Evolutionary conservation across 1,140 invertebrate genomes (phyloP).

Genomic region (Micrasema longulum): DNA sequence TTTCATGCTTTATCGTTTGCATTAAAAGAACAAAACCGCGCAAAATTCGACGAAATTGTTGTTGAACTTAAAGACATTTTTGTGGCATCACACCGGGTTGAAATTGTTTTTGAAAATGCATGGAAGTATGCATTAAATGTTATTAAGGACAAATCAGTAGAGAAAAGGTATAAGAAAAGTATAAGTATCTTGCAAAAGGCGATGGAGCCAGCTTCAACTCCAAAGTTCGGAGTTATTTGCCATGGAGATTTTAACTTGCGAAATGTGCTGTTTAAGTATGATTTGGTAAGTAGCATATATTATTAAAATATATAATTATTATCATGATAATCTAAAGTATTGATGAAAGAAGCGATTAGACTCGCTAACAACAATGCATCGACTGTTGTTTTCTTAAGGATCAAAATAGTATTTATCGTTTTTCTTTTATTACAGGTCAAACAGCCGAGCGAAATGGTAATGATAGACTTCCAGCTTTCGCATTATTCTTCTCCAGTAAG

Average conservation of each 20-base stretch:
- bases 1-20: slow-evolving; percentile 61
- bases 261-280: slow-evolving; percentile 49
- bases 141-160: slow-evolving; percentile 32
- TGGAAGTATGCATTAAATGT: slow-evolving; percentile 14
- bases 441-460: slow-evolving; percentile 34
- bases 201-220: neutral
- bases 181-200: slow-evolving; percentile 9
- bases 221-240: slow-evolving; percentile 35
- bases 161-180: slow-evolving; percentile 22
- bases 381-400: too few species aligned
- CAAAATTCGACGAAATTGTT: slow-evolving; percentile 53
- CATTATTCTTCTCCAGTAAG: slow-evolving; percentile 46
- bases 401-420: too few species aligned
- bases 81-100: slow-evolving; percentile 12
- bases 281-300: slow-evolving; percentile 41
- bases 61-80: slow-evolving; percentile 20
- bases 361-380: too few species aligned
- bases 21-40: slow-evolving; percentile 55
- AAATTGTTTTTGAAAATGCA: slow-evolving; percentile 17
- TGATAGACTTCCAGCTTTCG: slow-evolving; percentile 50
- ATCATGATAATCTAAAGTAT: too few species aligned
- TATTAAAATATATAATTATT: too few species aligned
- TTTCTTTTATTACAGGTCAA: slow-evolving; percentile 41
- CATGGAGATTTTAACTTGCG: slow-evolving; percentile 49
- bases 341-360: too few species aligned